These are phyloP conservation scores for Puffinus mauretanicus DNA, from an alignment of 2,113 vertebrate genomes.

Conservation along the genomic window DNA sequence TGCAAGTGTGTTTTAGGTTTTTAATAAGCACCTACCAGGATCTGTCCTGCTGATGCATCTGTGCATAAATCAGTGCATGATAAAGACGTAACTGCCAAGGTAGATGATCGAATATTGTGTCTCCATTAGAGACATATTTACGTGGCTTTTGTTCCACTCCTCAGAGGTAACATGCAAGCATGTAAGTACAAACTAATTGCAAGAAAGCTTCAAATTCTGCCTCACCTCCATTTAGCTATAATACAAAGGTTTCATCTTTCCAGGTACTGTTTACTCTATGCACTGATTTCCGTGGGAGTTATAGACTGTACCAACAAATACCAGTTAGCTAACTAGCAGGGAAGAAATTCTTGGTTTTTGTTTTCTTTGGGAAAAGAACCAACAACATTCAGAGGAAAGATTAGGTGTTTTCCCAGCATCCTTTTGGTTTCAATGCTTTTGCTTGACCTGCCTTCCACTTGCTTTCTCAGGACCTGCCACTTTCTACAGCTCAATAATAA, in stretches of 20 bases:
- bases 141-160: background rate
- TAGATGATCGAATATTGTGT: background rate
- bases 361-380: background rate
- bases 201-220: background rate
- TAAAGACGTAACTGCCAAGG: background rate
- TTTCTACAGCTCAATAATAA: background rate
- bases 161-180: background rate
- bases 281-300: slow-evolving; percentile 8
- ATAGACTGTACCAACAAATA: background rate
- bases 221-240: background rate
- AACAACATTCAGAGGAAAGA: background rate
- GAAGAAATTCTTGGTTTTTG: background rate
- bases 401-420: background rate
- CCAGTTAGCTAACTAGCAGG: background rate
- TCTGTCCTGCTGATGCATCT: background rate
- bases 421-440: background rate
- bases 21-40: background rate
- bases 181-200: background rate
- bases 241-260: background rate
- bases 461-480: background rate
- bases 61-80: background rate
- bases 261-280: background rate
- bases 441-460: background rate
- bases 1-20: background rate
- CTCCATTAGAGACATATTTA: background rate